phyloP scores from a whole-genome alignment of 1,140 invertebrate species.

The Thaumatotibia leucotreta region DNA sequence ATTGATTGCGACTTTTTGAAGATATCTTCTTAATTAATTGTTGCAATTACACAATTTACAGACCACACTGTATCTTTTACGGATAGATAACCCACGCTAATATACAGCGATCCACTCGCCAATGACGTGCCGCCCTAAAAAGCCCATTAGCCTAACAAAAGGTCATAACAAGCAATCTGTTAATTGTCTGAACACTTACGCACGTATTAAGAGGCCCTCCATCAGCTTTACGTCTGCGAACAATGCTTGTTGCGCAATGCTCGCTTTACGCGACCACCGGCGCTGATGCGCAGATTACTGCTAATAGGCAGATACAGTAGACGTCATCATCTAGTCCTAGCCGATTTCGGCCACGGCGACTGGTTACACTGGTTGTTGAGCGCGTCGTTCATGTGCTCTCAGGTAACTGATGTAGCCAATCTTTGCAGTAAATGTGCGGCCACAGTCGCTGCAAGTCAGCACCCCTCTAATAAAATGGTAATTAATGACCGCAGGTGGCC shows the following conservation, averaged over 20 bases:
- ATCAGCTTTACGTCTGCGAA: not conserved
- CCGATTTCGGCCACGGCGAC: no score
- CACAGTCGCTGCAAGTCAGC: no score
- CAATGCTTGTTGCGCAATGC: not conserved
- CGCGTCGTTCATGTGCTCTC: no score
- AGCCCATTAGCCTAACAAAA: conserved; percentile 1
- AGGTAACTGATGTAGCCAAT: no score
- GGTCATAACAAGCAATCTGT: not conserved
- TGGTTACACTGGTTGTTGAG: no score
- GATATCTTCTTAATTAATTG: no score
- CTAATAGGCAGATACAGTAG: no score
- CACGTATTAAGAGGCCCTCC: conserved; percentile 2
- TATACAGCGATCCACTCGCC: not conserved
- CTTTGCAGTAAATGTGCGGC: no score
- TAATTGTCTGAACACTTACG: conserved; percentile 12
- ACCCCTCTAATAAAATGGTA: no score
- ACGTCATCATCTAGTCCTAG: no score
- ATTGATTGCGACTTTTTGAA: no score
- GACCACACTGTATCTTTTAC: not conserved
- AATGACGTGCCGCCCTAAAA: not conserved
- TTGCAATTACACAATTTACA: not conserved
- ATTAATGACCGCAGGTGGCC: no score
- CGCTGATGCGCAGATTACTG: not conserved
- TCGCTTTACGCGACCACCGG: not conserved
- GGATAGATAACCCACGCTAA: not conserved